These are phyloP conservation scores for Phania funesta DNA, from an alignment of 2,888 invertebrate species.

Conservation along the genomic window DNA sequence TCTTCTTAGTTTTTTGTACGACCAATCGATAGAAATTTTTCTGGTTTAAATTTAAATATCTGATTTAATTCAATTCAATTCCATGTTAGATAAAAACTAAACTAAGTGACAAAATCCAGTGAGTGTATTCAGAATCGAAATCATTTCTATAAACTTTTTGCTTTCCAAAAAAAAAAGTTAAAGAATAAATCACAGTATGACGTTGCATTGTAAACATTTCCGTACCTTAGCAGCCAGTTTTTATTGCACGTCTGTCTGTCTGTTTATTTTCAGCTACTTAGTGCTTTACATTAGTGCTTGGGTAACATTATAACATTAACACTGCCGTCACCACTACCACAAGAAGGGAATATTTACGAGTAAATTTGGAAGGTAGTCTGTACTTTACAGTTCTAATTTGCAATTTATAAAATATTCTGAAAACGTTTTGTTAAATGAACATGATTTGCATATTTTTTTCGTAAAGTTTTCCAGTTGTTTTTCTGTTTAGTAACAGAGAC, in stretches of 20 bases:
- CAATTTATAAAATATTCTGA: slow-evolving; percentile 77
- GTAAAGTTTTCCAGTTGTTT: slow-evolving; percentile 10
- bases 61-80: slow-evolving; percentile 19
- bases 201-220: slow-evolving; percentile 52
- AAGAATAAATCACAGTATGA: slow-evolving; percentile 16
- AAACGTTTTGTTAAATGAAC: slow-evolving; percentile 78
- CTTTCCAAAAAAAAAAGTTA: background rate
- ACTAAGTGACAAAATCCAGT: no score
- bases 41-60: slow-evolving; percentile 39
- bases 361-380: slow-evolving; percentile 31
- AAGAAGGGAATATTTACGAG: background rate
- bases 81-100: background rate
- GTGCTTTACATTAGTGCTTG: slow-evolving; percentile 48
- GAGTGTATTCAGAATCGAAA: slow-evolving; percentile 7
- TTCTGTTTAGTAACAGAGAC: background rate
- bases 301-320: slow-evolving; percentile 62
- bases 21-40: slow-evolving; percentile 1
- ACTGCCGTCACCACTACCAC: slow-evolving; percentile 22
- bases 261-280: slow-evolving; percentile 19
- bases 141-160: background rate
- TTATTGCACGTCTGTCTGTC: background rate
- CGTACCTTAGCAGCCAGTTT: slow-evolving; percentile 44
- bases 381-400: slow-evolving; percentile 65
- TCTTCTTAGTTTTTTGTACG: background rate
- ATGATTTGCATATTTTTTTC: slow-evolving; percentile 74